Conservation (phyloP, 1,140 invertebrate genomes). For the Drosophila nikananu region DNA sequence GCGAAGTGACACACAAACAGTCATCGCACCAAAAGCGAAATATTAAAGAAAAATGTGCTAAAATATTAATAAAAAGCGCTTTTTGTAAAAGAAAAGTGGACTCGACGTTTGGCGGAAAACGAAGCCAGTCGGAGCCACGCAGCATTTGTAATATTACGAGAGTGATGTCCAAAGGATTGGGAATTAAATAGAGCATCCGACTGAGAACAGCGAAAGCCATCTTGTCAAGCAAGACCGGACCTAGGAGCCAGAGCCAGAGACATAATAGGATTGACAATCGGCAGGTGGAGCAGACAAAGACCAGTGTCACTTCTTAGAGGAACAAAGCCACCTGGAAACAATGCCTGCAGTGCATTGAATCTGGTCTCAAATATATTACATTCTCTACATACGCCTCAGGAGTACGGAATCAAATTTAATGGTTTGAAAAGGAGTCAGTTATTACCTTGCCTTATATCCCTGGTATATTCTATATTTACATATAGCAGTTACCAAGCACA, state of each 20-base stretch:
- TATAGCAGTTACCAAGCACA: background rate
- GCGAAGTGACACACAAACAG: conserved; percentile 43
- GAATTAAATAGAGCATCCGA: conserved; percentile 8
- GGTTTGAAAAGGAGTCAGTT: background rate
- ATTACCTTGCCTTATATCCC: too few relatives aligned
- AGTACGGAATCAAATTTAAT: background rate
- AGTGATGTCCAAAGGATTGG: conserved; percentile 5
- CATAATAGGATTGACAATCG: conserved; percentile 16
- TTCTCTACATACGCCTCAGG: background rate
- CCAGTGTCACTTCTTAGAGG: background rate
- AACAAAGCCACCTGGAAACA: background rate
- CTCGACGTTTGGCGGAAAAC: background rate
- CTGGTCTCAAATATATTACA: background rate
- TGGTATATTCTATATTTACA: background rate
- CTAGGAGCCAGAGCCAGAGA: background rate
- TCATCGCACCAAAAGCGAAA: conserved; percentile 20
- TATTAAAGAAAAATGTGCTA: conserved; percentile 34
- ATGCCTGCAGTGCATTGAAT: background rate
- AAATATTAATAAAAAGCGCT: conserved; percentile 62
- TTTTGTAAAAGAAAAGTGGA: conserved; percentile 26
- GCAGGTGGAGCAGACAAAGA: background rate
- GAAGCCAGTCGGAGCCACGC: background rate
- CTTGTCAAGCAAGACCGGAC: conserved; percentile 9
- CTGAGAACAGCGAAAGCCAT: background rate
- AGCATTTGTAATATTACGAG: conserved; percentile 6